These are phyloP conservation scores for Elgonia sp. DNA, from an alignment of 2,888 invertebrate species.

Conservation along the genomic window DNA sequence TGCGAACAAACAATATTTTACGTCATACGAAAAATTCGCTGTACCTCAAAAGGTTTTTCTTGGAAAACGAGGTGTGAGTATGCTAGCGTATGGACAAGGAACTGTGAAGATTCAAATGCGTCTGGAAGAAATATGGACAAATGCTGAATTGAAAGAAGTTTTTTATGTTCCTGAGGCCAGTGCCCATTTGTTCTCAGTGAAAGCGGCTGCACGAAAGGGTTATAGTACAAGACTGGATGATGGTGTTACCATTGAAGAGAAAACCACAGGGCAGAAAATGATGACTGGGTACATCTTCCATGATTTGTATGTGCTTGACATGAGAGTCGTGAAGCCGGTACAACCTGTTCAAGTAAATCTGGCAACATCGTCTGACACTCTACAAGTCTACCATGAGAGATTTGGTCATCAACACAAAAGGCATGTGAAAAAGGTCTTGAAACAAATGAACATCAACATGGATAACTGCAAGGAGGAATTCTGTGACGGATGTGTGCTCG, in stretches of 20 bases:
- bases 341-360: constrained; percentile 46
- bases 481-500: constrained; percentile 78
- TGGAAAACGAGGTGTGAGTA: constrained; percentile 42
- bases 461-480: constrained; percentile 75
- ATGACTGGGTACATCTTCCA: constrained; percentile 19
- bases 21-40: constrained; percentile 13
- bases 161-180: constrained; percentile 58
- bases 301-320: constrained; percentile 41
- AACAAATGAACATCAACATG: constrained; percentile 77
- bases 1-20: constrained; percentile 59
- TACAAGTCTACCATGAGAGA: constrained; percentile 81
- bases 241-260: constrained; percentile 5
- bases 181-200: constrained; percentile 61
- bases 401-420: constrained; percentile 82
- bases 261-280: constrained; percentile 1
- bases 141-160: constrained; percentile 53
- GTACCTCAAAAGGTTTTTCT: constrained; percentile 45
- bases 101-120: constrained; percentile 37
- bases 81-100: constrained; percentile 32
- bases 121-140: constrained; percentile 30
- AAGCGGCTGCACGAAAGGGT: constrained; percentile 27
- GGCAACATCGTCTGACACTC: constrained; percentile 12
- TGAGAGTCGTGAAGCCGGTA: constrained; percentile 21
- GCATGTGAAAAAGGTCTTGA: constrained; percentile 79
- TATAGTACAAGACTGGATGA: constrained; percentile 37